Base-by-base conservation (phyloP, 2,113 vertebrate species). In the Chlamydotis undulata region DNA sequence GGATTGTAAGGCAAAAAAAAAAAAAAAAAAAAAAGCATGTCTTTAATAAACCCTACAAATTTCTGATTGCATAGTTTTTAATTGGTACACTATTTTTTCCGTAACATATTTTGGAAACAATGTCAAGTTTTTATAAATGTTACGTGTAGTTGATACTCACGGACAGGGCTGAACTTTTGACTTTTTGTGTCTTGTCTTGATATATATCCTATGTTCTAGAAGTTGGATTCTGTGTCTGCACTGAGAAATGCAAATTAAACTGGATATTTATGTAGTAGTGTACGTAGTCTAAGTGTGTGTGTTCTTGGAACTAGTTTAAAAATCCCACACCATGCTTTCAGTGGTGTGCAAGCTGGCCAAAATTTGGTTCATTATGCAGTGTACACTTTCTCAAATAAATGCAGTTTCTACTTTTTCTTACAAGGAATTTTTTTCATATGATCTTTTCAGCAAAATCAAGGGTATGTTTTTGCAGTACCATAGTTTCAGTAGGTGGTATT, bases 171-270 rank as follows among this genome's bases (percentile, higher is more conserved):
- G 87, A 91, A 91, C 83, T 96, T 94, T 82, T 47, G 82, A 88
- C 71, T 84, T 87, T 85, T 92, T 84, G 63, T 52, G 60, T 94
- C 91, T 96, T 87, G 94, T 97, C 96, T 97, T 57, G 94, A 14
- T 97, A 88, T 67, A 53, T 90, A 15, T 95, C 93, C 26, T 80
- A 33, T 73, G 63, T 96, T 96, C 76, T 82, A 87, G 73, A 69
- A 90, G 97, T 97, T 96, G 95, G 96, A 94, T 96, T 98, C 96
- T 97, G 95, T 96, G 95, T 98, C 97, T 97, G 97, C 98, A 98
- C 97, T 98, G 97, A 98, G 95, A 97, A 98, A 98, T 97, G 96
- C 97, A 98, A 98, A 96, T 96, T 96, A 97, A 98, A 98, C 97
- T 98, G 98, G 97, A 98, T 98, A 97, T 97, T 97, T 97, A 95